Evolutionary conservation across 2,888 invertebrate species (phyloP).

Genomic region (Diogma glabrata): DNA sequence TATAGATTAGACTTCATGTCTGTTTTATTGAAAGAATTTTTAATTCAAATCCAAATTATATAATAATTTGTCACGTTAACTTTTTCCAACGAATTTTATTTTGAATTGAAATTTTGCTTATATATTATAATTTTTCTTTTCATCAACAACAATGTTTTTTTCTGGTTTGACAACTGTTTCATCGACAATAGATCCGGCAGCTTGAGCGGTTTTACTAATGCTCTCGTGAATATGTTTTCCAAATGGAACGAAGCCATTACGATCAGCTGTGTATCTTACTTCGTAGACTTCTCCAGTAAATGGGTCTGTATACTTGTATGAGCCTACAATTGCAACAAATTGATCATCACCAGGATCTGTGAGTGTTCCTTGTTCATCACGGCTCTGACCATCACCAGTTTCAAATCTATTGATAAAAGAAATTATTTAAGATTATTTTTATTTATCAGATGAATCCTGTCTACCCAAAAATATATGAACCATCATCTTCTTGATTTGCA

Average conservation of each 20-base stretch:
- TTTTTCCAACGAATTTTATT: no score
- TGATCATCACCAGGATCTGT: conserved; percentile 27
- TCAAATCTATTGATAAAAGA: conserved; percentile 26
- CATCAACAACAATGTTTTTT: no score
- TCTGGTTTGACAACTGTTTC: conserved; percentile 3
- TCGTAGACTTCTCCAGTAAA: conserved; percentile 27
- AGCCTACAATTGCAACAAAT: conserved; percentile 28
- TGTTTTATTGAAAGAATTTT: no score
- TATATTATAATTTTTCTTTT: no score
- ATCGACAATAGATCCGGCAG: conserved; percentile 16
- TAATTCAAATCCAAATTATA: no score
- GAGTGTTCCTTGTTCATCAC: conserved; percentile 29
- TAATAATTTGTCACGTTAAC: no score
- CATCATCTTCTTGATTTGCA: conserved; percentile 23
- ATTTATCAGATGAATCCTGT: background rate
- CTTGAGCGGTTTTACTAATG: conserved; percentile 28
- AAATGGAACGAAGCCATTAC: conserved; percentile 33
- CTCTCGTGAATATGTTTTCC: conserved; percentile 28
- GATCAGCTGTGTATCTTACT: conserved; percentile 32
- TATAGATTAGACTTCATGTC: no score
- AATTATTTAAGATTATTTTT: background rate
- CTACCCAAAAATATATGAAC: conserved; percentile 27
- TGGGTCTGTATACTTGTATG: conserved; percentile 30
- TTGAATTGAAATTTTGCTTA: no score
- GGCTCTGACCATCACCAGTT: conserved; percentile 28